These are phyloP conservation scores for Trisateles emortualis DNA, from an alignment of 2,888 invertebrate genomes.

Conservation along the genomic window DNA sequence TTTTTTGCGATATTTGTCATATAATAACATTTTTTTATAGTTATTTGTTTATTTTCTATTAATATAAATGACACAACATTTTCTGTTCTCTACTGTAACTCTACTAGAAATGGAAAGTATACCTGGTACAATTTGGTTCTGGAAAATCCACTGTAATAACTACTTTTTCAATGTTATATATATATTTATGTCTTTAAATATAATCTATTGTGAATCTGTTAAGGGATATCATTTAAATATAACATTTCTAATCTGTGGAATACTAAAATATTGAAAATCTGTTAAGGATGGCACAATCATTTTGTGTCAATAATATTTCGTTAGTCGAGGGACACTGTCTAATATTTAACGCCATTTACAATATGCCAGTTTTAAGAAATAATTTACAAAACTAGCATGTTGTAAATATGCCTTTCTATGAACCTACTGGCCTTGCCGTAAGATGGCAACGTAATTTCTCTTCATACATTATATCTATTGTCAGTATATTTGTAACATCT, in stretches of 20 bases:
- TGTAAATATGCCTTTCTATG: slow-evolving; percentile 35
- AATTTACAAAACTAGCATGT: background rate
- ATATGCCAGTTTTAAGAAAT: background rate
- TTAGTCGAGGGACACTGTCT: slow-evolving; percentile 50
- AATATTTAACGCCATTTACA: slow-evolving; percentile 18
- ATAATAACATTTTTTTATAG: slow-evolving; percentile 76
- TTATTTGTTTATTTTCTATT: slow-evolving; percentile 76
- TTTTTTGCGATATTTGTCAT: slow-evolving; percentile 82
- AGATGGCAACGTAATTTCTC: slow-evolving; percentile 63
- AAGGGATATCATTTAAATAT: slow-evolving; percentile 12
- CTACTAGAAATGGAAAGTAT: slow-evolving; percentile 66
- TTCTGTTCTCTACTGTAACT: slow-evolving; percentile 70
- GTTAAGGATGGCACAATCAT: slow-evolving; percentile 74
- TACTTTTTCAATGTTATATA: slow-evolving; percentile 40
- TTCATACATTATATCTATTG: slow-evolving; percentile 53
- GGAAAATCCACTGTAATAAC: slow-evolving; percentile 39
- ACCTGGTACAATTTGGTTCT: slow-evolving; percentile 44
- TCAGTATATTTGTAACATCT: slow-evolving; percentile 57
- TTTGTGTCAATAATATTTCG: slow-evolving; percentile 59
- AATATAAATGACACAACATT: slow-evolving; percentile 82
- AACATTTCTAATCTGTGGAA: slow-evolving; percentile 33
- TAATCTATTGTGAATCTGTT: slow-evolving; percentile 27
- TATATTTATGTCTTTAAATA: slow-evolving; percentile 22
- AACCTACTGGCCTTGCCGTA: slow-evolving; percentile 70
- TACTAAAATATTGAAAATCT: slow-evolving; percentile 50